phyloP scores from a whole-genome alignment of 2,113 vertebrate species.

The Prunella fulvescens region DNA sequence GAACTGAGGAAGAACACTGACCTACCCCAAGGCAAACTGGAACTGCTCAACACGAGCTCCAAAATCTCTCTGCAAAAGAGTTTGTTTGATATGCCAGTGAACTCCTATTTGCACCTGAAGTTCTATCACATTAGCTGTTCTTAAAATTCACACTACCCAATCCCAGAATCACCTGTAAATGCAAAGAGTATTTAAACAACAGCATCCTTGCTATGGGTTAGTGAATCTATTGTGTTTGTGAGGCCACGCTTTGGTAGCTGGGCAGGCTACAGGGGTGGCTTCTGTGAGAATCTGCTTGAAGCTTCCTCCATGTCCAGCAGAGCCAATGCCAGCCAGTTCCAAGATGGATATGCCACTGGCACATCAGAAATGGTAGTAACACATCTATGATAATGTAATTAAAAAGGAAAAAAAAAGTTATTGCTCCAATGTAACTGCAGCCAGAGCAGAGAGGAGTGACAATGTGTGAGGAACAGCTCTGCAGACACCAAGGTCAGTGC shows the following conservation, averaged over 20 bases:
- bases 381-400: neutral
- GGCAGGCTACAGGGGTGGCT: neutral
- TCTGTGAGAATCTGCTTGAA: neutral
- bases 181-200: neutral
- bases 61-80: neutral
- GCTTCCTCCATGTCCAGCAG: neutral
- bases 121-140: neutral
- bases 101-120: neutral
- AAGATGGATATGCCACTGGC: neutral
- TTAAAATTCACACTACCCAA: neutral
- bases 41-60: neutral
- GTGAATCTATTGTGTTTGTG: neutral
- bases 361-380: neutral
- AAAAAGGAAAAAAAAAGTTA: neutral
- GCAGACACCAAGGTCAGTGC: neutral
- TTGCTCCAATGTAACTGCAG: neutral
- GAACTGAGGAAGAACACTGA: neutral
- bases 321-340: neutral
- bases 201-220: neutral
- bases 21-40: neutral
- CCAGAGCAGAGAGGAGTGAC: neutral
- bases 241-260: neutral
- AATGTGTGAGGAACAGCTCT: neutral
- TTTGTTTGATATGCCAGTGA: neutral
- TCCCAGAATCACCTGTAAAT: neutral